Evolutionary conservation across 2,888 invertebrate genomes (phyloP).

Genomic region (Pheosia gnoma): DNA sequence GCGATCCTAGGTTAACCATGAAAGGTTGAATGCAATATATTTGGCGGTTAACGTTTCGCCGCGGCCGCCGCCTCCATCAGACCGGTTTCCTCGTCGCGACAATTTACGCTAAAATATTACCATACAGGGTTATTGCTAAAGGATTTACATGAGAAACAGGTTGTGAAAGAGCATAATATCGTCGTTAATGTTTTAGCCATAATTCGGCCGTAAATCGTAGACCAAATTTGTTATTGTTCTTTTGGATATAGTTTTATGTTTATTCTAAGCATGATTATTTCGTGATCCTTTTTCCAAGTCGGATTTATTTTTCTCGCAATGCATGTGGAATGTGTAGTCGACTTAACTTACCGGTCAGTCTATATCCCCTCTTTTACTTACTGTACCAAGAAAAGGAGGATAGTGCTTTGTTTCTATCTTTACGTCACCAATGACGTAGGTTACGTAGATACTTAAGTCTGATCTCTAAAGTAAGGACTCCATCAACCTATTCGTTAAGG

Average conservation of each 20-base stretch:
- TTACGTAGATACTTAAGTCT: too few species aligned
- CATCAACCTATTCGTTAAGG: too few species aligned
- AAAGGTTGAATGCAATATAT: conserved; percentile 16
- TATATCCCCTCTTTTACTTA: too few species aligned
- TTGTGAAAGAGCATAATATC: not conserved
- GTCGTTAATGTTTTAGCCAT: not conserved
- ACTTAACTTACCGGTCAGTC: too few species aligned
- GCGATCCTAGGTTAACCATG: conserved; percentile 11
- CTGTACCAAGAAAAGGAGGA: too few species aligned
- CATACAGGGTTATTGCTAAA: not conserved
- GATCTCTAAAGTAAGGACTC: too few species aligned
- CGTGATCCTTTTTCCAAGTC: not conserved
- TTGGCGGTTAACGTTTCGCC: conserved; percentile 14
- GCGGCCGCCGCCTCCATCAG: conserved; percentile 2
- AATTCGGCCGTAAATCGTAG: not conserved
- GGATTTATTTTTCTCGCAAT: not conserved
- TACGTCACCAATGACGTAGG: too few species aligned
- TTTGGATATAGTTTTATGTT: too few species aligned
- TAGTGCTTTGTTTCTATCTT: too few species aligned
- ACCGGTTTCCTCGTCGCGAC: conserved; percentile 24
- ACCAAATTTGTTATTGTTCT: not conserved
- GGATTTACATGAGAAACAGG: not conserved
- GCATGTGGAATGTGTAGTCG: too few species aligned
- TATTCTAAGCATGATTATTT: not conserved
- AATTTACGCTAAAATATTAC: not conserved